Conservation (phyloP, 2,797 vertebrate genomes). For the Mus caroli region DNA sequence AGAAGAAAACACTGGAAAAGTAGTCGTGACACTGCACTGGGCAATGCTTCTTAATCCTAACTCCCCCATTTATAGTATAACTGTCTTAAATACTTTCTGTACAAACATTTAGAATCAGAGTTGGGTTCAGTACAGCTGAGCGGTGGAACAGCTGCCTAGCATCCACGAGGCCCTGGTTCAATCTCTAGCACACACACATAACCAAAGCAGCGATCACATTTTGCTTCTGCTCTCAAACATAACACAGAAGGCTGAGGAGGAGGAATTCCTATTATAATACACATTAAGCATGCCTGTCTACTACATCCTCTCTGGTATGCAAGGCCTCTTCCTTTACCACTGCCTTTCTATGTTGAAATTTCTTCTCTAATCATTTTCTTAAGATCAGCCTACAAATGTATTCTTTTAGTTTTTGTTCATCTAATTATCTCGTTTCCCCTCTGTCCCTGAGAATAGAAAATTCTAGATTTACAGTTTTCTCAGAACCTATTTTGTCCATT, state of each 20-base stretch:
- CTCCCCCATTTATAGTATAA: background rate
- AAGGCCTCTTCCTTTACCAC: background rate
- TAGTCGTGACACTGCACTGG: background rate
- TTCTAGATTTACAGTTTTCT: background rate
- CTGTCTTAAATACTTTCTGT: background rate
- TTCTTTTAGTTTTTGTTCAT: background rate
- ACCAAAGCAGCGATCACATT: background rate
- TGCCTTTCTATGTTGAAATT: background rate
- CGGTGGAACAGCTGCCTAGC: background rate
- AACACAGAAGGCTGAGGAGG: background rate
- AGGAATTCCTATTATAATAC: fast-evolving
- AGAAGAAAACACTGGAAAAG: background rate
- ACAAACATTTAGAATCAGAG: background rate
- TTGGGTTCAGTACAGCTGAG: background rate
- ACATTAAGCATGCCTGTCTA: fast-evolving
- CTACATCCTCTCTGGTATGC: too few relatives aligned
- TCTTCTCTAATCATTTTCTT: background rate
- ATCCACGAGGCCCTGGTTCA: background rate
- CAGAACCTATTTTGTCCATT: background rate
- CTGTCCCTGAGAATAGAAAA: background rate
- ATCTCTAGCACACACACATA: background rate
- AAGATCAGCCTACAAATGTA: background rate
- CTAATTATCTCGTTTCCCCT: background rate
- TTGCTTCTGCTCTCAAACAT: background rate
- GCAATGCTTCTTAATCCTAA: background rate